Evolutionary conservation across 2,113 vertebrate species (phyloP), one percentile per base, ranked within the genome.

Genomic region (Cavia porcellus): DNA sequence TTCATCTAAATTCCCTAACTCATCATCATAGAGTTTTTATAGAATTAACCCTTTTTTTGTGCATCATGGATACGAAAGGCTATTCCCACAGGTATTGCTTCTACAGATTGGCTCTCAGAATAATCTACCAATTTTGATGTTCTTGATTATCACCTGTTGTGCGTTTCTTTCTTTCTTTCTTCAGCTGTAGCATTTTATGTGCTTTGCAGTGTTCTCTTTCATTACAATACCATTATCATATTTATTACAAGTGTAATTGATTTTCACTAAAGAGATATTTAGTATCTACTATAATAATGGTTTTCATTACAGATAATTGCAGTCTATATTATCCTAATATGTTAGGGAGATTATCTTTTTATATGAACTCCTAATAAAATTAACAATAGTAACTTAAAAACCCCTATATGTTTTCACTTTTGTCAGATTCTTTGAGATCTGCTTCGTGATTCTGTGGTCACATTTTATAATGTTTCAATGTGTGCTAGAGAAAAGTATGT

Each of bases 381-480:
- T 89, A 57, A 89, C 61, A 79, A 28, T 62, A 35, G 70, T 70
- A 62, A 93, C 50, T 24, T 28, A 24, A 64, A 3, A 79, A 68
- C 0, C 35, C 38, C 17, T 89, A 10, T 28, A 25, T 89, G n/a
- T 64, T 96, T 89, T 92, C 45, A 72, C 55, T 95, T 92, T 42
- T 30, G 62, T 64, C 11, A 64, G 62, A 64, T 64, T 64, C 25
- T 30, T 19, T 92, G 90, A 92, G 15, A 66, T 66, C 61, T 79
- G 15, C 14, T 86, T 90, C 45, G 82, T 47, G 17, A 45, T 72
- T 45, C 25, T 75, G 38, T 47, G n/a, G 42, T 8, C 15, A 92
- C 19, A 11, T 94, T 85, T 92, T 89, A n/a, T 92, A 88, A 77
- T 45, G 61, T 94, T 64, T 80, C 11, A 89, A 57, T 55, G 11